Percentiles rank a stretch among this genome's conserved stretches.
Conservation (phyloP, 2,888 invertebrate species). For the Drosophila bunnanda region DNA sequence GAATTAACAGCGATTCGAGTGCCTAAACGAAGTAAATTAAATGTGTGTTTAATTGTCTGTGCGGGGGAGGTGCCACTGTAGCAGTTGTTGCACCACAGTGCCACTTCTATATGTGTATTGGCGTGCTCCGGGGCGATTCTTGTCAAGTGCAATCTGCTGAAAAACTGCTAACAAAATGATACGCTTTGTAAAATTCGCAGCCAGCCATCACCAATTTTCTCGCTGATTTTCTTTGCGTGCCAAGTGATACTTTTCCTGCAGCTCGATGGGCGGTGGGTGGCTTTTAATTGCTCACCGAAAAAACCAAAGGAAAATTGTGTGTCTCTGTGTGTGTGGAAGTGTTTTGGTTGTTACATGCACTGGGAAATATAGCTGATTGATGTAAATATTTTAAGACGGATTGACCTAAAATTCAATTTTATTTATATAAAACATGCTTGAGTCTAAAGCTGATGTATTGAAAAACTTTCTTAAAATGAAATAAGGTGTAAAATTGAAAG, state of each 20-base stretch:
- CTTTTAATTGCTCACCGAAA: constrained; percentile 69
- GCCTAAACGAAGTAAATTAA: constrained; percentile 59
- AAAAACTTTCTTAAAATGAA: not conserved
- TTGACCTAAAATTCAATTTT: not conserved
- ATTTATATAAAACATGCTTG: not conserved
- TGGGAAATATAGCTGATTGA: not conserved
- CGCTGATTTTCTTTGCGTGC: constrained; percentile 79
- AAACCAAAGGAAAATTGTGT: constrained; percentile 39
- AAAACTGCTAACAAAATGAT: constrained; percentile 81
- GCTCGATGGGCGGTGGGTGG: constrained; percentile 43
- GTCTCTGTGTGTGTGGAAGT: constrained; percentile 22
- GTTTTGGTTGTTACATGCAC: constrained; percentile 21
- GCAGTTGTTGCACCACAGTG: constrained; percentile 10
- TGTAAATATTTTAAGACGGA: no score
- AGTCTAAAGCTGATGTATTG: not conserved
- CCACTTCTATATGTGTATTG: constrained; percentile 8
- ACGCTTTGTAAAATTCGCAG: constrained; percentile 77
- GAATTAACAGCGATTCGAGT: constrained; percentile 67
- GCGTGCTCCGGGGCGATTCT: constrained; percentile 73
- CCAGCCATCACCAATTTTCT: constrained; percentile 68
- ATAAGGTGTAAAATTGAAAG: not conserved
- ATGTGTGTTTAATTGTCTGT: constrained; percentile 66
- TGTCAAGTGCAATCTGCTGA: constrained; percentile 76
- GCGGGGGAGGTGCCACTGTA: constrained; percentile 25
- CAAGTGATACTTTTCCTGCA: constrained; percentile 71